These are phyloP conservation scores for Calidris pugnax DNA, from an alignment of 2,113 vertebrate genomes.

Conservation along the genomic window DNA sequence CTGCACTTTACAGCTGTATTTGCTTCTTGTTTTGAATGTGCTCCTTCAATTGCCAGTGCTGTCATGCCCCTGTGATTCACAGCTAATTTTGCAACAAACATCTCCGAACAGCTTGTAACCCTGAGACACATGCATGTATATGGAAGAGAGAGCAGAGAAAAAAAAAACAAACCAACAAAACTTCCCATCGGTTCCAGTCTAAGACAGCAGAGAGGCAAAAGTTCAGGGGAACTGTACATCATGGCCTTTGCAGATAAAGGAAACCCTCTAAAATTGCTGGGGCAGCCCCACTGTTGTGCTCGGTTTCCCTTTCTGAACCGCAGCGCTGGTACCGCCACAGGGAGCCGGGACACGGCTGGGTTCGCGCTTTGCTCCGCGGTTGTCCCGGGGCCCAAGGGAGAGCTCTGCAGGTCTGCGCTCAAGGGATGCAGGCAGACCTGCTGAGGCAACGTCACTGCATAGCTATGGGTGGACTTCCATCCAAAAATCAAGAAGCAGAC, in stretches of 20 bases:
- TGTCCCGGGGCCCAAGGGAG: not conserved
- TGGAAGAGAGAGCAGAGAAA: not conserved
- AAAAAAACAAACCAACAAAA: not conserved
- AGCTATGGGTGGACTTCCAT: not conserved
- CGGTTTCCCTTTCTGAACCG: not conserved
- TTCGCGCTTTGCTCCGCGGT: not conserved
- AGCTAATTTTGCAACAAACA: conserved; percentile 12
- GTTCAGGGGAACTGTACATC: not conserved
- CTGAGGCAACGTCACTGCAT: not conserved
- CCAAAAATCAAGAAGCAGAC: not conserved
- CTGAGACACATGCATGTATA: not conserved
- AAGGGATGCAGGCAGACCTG: not conserved
- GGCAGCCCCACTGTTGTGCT: not conserved
- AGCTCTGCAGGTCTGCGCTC: not conserved
- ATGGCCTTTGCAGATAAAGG: not conserved
- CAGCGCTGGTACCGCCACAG: not conserved
- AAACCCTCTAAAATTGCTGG: not conserved
- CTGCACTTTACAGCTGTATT: conserved; percentile 6
- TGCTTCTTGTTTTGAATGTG: not conserved
- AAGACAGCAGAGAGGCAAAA: not conserved
- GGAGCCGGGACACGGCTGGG: not conserved
- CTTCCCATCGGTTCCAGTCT: not conserved
- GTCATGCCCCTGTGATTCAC: conserved; percentile 15
- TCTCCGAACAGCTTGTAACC: not conserved
- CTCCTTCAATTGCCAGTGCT: not conserved